Conservation (phyloP, 2,113 vertebrate genomes). For the Ptyas mucosa region DNA sequence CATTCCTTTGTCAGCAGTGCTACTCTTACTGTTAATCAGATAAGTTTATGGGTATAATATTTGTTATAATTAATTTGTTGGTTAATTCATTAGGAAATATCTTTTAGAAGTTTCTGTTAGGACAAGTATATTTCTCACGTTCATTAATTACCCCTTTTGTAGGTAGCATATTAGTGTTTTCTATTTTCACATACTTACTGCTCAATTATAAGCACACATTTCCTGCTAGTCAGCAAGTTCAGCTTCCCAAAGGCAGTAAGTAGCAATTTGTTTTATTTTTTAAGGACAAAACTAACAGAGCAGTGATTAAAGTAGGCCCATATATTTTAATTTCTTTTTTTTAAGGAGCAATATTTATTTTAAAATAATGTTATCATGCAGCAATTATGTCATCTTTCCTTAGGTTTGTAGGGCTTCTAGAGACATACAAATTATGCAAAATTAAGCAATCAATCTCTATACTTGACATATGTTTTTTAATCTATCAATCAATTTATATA, state of each 20-base stretch:
- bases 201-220: slow-evolving; percentile 40
- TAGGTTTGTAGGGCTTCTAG: neutral
- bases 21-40: slow-evolving; percentile 44
- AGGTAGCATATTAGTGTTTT: slow-evolving; percentile 37
- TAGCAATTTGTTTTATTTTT: slow-evolving; percentile 10
- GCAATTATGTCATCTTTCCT: neutral
- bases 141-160: slow-evolving; percentile 58
- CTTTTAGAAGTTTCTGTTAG: slow-evolving; percentile 46
- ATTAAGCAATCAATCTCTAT: neutral
- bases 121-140: slow-evolving; percentile 42
- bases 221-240: slow-evolving; percentile 50
- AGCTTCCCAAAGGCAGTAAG: slow-evolving; percentile 41
- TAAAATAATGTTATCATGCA: neutral
- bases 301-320: slow-evolving; percentile 36
- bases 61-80: slow-evolving; percentile 37
- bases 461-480: neutral
- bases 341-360: neutral
- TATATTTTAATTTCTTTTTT: slow-evolving; percentile 25
- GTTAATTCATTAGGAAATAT: slow-evolving; percentile 45
- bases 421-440: slow-evolving; percentile 10
- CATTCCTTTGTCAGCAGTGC: slow-evolving; percentile 6
- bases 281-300: slow-evolving; percentile 1
- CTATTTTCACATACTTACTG: slow-evolving; percentile 42
- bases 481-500: neutral
- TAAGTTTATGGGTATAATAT: slow-evolving; percentile 45